Conservation (phyloP, 2,113 vertebrate genomes). For the Poeciliopsis retropinna region DNA sequence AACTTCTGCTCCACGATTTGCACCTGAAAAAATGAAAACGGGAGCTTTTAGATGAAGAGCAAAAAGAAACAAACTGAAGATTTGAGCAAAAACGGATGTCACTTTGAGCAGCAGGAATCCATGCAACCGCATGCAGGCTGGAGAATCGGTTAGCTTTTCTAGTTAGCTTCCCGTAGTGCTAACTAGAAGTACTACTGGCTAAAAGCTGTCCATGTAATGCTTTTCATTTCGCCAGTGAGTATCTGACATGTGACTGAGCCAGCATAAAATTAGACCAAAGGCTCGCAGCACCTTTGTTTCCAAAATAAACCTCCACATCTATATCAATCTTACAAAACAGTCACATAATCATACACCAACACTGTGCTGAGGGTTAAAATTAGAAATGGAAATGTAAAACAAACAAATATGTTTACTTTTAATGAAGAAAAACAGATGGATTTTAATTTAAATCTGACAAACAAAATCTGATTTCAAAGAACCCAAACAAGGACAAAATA, state of each 20-base stretch:
- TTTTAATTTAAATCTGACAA: too few relatives aligned
- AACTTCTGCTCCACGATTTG: slow-evolving; percentile 97
- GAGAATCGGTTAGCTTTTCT: background rate
- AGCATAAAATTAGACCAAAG: background rate
- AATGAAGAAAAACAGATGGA: background rate
- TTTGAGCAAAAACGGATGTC: slow-evolving; percentile 12
- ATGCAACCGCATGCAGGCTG: slow-evolving; percentile 17
- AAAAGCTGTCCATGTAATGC: background rate
- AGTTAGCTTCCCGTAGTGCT: too few relatives aligned
- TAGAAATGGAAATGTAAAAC: background rate
- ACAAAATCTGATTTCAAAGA: too few relatives aligned
- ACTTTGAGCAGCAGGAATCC: background rate
- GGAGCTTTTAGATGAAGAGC: slow-evolving; percentile 49
- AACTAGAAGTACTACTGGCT: too few relatives aligned
- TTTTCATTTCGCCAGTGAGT: background rate
- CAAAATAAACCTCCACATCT: background rate
- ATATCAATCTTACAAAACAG: background rate
- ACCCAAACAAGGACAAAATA: too few relatives aligned
- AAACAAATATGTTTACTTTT: background rate
- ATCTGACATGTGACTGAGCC: background rate
- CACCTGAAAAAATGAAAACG: slow-evolving; percentile 84
- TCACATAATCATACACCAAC: background rate
- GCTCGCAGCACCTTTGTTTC: background rate
- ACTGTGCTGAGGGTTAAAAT: background rate
- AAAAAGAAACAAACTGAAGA: slow-evolving; percentile 9